Evolutionary conservation across 2,113 vertebrate genomes (phyloP).

Genomic region (Zootoca vivipara): DNA sequence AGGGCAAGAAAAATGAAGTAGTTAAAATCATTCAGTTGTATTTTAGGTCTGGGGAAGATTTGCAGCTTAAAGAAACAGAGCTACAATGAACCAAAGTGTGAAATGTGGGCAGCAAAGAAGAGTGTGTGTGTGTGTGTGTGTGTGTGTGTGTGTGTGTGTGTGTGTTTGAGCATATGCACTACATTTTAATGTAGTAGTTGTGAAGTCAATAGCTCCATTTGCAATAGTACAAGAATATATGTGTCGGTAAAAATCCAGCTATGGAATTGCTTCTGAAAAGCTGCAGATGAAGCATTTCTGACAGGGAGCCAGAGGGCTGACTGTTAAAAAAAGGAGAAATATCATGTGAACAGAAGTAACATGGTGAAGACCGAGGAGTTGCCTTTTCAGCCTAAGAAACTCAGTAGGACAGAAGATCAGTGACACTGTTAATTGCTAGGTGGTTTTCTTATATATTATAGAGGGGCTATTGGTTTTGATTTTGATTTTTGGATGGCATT

Average conservation of each 20-base stretch:
- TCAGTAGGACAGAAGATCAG: not conserved
- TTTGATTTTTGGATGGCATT: not conserved
- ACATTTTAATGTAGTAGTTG: not conserved
- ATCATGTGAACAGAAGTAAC: not conserved
- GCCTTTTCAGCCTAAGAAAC: constrained; percentile 3
- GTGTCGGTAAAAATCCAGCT: not conserved
- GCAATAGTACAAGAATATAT: constrained; percentile 13
- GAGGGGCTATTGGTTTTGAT: not conserved
- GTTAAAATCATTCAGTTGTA: not conserved
- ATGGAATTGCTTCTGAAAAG: not conserved
- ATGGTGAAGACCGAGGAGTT: not conserved
- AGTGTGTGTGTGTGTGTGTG: no score
- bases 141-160: no score
- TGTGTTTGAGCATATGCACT: not conserved
- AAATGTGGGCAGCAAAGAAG: constrained; percentile 3
- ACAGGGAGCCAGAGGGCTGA: rapidly evolving
- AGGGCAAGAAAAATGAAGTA: not conserved
- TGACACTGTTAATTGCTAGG: not conserved
- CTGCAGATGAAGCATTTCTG: not conserved
- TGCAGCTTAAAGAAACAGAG: not conserved
- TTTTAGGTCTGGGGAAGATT: not conserved
- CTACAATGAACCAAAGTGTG: not conserved
- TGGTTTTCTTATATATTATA: not conserved
- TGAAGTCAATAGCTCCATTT: not conserved
- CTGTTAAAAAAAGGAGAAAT: not conserved